These are phyloP conservation scores for Daubentonia madagascariensis DNA, from an alignment of 2,113 vertebrate species.

Conservation along the genomic window DNA sequence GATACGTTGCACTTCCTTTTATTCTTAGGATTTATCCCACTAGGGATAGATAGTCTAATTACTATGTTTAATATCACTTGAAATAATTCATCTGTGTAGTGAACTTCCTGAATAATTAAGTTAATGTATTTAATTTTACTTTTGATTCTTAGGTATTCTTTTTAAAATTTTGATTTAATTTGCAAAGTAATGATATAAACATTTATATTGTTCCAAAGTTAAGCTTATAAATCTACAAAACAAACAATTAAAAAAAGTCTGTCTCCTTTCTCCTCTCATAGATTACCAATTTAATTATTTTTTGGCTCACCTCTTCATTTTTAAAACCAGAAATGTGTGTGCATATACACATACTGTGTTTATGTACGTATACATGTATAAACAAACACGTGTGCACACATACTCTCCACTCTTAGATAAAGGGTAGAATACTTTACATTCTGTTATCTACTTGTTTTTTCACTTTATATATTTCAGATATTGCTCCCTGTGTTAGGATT, in stretches of 20 bases:
- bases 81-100: background rate
- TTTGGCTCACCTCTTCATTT: background rate
- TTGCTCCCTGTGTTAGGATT: background rate
- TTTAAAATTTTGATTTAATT: background rate
- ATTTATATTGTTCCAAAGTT: background rate
- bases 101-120: background rate
- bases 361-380: background rate
- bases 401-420: background rate
- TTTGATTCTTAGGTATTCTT: background rate
- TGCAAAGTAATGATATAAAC: background rate
- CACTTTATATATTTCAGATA: background rate
- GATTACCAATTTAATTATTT: background rate
- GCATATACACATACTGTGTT: background rate
- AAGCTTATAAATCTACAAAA: background rate
- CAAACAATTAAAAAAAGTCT: background rate
- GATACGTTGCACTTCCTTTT: background rate
- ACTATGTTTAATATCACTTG: background rate
- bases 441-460: background rate
- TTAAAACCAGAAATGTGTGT: background rate
- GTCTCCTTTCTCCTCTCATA: background rate
- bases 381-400: background rate
- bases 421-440: background rate
- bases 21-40: background rate
- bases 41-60: background rate
- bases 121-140: background rate